These are phyloP conservation scores for Drosophila oshimai DNA, from an alignment of 1,140 invertebrate genomes.

Conservation along the genomic window DNA sequence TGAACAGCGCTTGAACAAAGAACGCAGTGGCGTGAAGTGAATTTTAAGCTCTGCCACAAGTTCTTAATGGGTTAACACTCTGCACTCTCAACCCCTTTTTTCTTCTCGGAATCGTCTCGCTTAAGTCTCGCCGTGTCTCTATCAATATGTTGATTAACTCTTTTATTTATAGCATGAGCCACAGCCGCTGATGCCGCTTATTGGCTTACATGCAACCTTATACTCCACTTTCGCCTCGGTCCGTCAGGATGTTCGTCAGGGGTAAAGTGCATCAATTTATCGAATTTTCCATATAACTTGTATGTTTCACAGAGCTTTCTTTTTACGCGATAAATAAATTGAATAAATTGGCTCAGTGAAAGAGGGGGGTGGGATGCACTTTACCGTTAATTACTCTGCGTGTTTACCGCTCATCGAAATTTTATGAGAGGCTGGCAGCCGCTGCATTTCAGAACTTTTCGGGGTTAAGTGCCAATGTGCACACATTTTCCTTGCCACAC, in stretches of 20 bases:
- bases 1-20: not conserved
- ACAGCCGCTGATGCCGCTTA: constrained; percentile 65
- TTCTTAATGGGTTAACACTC: constrained; percentile 36
- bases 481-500: constrained; percentile 24
- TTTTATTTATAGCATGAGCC: constrained; percentile 79
- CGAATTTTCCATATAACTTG: constrained; percentile 48
- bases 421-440: constrained; percentile 68
- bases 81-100: no score
- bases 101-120: not conserved
- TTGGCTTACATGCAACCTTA: constrained; percentile 60
- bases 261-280: constrained; percentile 54
- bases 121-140: constrained; percentile 39
- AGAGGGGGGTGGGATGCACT: constrained; percentile 54
- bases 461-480: constrained; percentile 74
- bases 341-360: constrained; percentile 68
- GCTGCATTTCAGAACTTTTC: constrained; percentile 24
- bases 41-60: constrained; percentile 5
- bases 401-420: constrained; percentile 80
- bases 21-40: not conserved
- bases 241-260: not conserved
- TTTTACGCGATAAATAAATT: constrained; percentile 67
- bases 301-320: constrained; percentile 20
- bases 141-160: constrained; percentile 79
- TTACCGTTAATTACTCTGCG: constrained; percentile 77
- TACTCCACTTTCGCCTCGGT: not conserved